Base-by-base conservation (phyloP, 2,888 invertebrate genomes). In the Meliscaeva auricollis region DNA sequence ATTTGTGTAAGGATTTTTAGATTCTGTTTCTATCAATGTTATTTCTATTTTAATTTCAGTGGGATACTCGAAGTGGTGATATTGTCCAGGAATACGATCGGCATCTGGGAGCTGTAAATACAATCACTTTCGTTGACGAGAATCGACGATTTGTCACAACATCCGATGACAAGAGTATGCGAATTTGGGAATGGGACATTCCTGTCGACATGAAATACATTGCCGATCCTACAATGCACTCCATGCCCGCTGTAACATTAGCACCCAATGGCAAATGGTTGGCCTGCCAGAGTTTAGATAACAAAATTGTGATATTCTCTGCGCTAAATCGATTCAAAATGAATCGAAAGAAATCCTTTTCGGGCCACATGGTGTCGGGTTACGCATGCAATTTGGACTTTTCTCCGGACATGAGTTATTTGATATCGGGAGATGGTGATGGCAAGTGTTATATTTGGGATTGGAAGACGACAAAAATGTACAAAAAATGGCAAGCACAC, bases 181-280 rank as follows among this genome's bases (percentile, higher is more conserved):
- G 99, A 68, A 98, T 99, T 60, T 99, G 99, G 99, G 99, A 99
- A 93, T 99, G 99, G 99, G 97, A 98, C 91, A 98, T 98, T 89
- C 98, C 98, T 0, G 99, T 99, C 1, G 99, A 99, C 92, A 99
- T 99, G 96, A 99, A 99, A 92, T 98, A 99, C 92, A 99, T 99
- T 87, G 99, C 99, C 0, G 99, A 99, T 93, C 99, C 99, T 0
- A 96, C 98, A 0, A 98, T 99, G 98, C 99, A 99, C 93, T 99
- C 99, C 5, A 97, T 99, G 95, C 99, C 99, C 0, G 96, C 98
- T 0, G 99, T 99, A 0, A 97, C 98, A 0, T 94, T 96, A 6
- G 96, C 99, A 0, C 99, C 99, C 0, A 99, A 99, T 93, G 97
- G 97, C 90, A 99, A 99, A 93, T 99, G 99, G 99, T 94, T 99